Conservation (phyloP, 2,797 vertebrate species). For the Trachurus trachurus region DNA sequence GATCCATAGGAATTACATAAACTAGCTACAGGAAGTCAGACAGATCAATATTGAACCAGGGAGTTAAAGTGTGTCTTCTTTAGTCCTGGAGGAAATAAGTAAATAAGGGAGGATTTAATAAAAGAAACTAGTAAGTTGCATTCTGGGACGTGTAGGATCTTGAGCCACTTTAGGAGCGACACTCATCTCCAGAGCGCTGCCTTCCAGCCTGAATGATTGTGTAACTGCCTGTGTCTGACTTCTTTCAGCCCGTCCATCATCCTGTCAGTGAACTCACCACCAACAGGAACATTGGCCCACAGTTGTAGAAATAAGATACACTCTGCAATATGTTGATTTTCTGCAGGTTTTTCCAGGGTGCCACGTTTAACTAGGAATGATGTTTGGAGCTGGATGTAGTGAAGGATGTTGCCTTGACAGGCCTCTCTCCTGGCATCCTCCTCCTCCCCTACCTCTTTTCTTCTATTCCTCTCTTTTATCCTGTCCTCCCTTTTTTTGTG, state of each 20-base stretch:
- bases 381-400: conserved; percentile 25
- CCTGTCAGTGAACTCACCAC: not conserved
- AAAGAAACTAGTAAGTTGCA: not conserved
- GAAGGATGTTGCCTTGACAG: conserved; percentile 59
- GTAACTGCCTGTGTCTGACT: not conserved
- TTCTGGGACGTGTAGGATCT: conserved; percentile 1
- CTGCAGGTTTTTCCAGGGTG: too few relatives aligned
- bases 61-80: not conserved
- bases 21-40: not conserved
- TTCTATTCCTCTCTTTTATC: conserved; percentile 68
- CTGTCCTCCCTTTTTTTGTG: conserved; percentile 56
- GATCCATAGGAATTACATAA: not conserved
- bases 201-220: not conserved
- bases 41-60: not conserved
- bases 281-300: not conserved
- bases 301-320: not conserved
- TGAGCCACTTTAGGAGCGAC: not conserved
- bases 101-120: not conserved
- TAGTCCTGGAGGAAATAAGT: not conserved
- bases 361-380: not conserved
- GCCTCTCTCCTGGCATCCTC: conserved; percentile 54
- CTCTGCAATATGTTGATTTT: not conserved
- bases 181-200: not conserved
- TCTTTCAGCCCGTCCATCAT: not conserved
- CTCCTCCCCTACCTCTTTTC: conserved; percentile 57